Percentiles rank a stretch among this genome's conserved stretches.
Evolutionary conservation across 2,113 vertebrate species (phyloP).

Genomic region (Rhinolophus ferrumequinum): DNA sequence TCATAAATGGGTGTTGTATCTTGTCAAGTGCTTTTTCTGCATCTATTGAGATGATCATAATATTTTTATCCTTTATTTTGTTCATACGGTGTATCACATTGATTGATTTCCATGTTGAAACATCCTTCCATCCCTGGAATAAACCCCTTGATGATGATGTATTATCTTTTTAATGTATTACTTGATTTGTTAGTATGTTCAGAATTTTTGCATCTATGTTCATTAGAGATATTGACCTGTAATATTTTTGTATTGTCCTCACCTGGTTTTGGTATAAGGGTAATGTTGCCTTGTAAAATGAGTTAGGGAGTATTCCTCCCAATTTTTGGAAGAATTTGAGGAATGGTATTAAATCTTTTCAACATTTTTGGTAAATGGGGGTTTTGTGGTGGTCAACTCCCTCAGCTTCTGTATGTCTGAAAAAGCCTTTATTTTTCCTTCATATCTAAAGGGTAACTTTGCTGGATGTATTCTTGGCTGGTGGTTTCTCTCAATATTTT

Average conservation of each 20-base stretch:
- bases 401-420: background rate
- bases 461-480: background rate
- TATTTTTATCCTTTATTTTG: background rate
- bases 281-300: background rate
- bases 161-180: background rate
- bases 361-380: background rate
- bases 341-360: background rate
- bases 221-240: background rate
- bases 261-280: background rate
- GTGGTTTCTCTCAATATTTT: background rate
- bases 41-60: background rate
- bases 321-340: background rate
- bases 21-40: background rate
- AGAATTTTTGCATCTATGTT: background rate
- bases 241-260: background rate
- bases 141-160: background rate
- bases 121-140: background rate
- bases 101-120: background rate
- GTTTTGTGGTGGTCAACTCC: background rate
- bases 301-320: background rate
- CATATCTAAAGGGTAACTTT: background rate
- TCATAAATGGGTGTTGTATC: background rate
- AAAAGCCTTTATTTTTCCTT: background rate
- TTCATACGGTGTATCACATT: no score
- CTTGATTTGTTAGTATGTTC: background rate